Evolutionary conservation across 2,113 vertebrate species (phyloP).

Genomic region (Conger conger): DNA sequence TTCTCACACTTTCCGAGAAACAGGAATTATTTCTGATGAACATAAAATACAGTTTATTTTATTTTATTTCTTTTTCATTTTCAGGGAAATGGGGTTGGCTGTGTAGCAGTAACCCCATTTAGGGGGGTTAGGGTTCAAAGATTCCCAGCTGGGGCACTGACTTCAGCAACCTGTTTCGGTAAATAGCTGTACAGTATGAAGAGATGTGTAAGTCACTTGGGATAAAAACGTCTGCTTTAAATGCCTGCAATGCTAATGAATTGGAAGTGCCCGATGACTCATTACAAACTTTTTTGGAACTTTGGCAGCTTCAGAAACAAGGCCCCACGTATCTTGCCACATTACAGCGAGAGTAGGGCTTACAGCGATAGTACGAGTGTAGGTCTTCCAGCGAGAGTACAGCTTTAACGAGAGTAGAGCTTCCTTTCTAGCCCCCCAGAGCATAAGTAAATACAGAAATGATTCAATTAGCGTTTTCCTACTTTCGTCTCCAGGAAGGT

Average conservation of each 20-base stretch:
- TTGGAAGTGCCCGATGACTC: neutral
- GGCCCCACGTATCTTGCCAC: neutral
- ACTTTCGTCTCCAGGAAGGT: constrained; percentile 78
- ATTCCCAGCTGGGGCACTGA: no score
- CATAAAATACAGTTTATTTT: neutral
- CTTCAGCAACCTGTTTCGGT: no score
- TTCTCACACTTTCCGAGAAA: neutral
- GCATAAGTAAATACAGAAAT: neutral
- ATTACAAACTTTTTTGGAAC: neutral
- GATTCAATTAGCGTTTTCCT: constrained; percentile 27
- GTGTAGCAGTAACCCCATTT: no score
- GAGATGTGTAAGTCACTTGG: no score
- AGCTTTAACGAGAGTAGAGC: neutral
- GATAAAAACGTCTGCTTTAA: no score
- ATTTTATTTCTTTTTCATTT: no score
- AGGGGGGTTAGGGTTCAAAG: no score
- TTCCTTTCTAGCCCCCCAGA: neutral
- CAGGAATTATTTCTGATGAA: neutral
- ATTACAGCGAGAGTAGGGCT: neutral
- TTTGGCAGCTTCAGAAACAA: neutral
- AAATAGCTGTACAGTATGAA: no score
- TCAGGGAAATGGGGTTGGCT: no score
- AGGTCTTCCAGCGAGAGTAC: no score
- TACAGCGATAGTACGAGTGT: neutral
- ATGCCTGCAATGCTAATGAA: no score